A percentile compares a stretch with the other conserved stretches of the same genome.
Conservation (phyloP, 2,888 invertebrate genomes). For the Eupithecia exiguata region DNA sequence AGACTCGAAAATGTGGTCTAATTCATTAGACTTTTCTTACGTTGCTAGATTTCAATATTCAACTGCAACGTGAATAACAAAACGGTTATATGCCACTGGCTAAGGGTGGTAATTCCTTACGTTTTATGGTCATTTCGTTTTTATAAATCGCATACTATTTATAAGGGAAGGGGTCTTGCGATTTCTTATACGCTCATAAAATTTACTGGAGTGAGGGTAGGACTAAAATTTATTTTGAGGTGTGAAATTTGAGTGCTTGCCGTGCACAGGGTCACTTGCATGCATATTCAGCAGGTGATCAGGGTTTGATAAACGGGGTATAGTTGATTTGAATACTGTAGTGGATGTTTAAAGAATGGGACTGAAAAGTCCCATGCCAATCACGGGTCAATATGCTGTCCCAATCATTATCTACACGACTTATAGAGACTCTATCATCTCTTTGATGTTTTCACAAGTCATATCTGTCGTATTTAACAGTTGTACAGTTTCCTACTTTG, state of each 20-base stretch:
- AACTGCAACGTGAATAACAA: slow-evolving; percentile 66
- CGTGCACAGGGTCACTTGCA: slow-evolving; percentile 17
- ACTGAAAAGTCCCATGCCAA: no score
- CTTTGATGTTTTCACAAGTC: neutral
- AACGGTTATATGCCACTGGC: slow-evolving; percentile 70
- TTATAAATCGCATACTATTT: slow-evolving; percentile 79
- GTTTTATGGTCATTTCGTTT: slow-evolving; percentile 75
- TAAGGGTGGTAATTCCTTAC: slow-evolving; percentile 72
- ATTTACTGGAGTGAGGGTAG: slow-evolving; percentile 34
- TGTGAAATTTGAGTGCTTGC: slow-evolving; percentile 37
- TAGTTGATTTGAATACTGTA: neutral
- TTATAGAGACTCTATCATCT: neutral
- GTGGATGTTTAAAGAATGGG: neutral
- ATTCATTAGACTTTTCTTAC: neutral
- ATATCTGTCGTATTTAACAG: no score
- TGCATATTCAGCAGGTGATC: slow-evolving; percentile 32
- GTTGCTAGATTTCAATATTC: neutral
- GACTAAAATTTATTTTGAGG: slow-evolving; percentile 38
- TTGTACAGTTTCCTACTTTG: no score
- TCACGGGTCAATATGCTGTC: no score
- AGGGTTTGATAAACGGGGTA: slow-evolving; percentile 22
- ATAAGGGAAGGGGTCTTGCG: slow-evolving; percentile 63
- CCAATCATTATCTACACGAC: no score
- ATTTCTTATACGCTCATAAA: slow-evolving; percentile 62
- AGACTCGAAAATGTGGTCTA: neutral